phyloP scores from a whole-genome alignment of 2,113 vertebrate genomes.

The Tragelaphus buxtoni region DNA sequence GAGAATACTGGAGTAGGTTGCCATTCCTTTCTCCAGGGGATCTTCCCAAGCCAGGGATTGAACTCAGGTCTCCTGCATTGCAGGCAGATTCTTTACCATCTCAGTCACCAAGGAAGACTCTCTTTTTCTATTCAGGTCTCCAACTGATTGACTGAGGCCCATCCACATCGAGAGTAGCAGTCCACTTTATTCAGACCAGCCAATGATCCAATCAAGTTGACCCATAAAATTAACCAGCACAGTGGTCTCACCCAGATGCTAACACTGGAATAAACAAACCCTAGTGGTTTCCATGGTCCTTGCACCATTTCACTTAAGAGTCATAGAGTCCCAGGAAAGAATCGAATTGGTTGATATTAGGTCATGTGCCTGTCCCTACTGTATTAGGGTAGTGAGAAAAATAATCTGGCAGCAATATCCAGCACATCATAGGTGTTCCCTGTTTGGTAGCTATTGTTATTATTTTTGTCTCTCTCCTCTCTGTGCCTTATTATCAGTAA shows the following conservation, averaged over 20 bases:
- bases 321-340: not conserved
- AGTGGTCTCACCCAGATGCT: not conserved
- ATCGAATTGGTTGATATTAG: not conserved
- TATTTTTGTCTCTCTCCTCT: constrained; percentile 12
- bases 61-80: not conserved
- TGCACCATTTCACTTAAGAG: not conserved
- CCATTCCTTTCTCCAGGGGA: not conserved
- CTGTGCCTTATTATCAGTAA: constrained; percentile 14
- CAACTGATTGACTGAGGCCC: not conserved
- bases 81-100: not conserved
- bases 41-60: not conserved
- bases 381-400: not conserved
- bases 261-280: not conserved
- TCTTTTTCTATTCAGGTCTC: not conserved
- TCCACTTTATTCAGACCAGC: not conserved
- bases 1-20: not conserved
- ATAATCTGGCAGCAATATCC: not conserved
- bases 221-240: not conserved
- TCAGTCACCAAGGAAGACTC: not conserved
- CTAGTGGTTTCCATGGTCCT: not conserved
- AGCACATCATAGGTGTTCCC: not conserved
- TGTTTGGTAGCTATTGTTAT: not conserved
- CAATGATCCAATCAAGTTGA: not conserved
- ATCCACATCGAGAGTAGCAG: not conserved
- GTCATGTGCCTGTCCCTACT: not conserved